Percentiles rank a stretch among this genome's conserved stretches.
These are phyloP conservation scores for Odocoileus hemionus DNA, from an alignment of 2,113 vertebrate species.

Conservation along the genomic window DNA sequence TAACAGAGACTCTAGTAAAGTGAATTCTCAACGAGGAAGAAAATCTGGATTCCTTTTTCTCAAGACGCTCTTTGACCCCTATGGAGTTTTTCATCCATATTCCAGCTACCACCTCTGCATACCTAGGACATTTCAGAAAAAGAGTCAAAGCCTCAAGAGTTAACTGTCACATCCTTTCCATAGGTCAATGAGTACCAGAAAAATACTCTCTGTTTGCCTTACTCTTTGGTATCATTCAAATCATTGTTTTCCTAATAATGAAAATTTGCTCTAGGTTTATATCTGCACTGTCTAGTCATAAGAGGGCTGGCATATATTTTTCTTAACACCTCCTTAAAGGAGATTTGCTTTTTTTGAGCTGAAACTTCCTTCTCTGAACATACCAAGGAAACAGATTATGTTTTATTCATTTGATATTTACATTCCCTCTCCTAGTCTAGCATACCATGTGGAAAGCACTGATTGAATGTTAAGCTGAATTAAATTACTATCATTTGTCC, in stretches of 20 bases:
- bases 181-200: background rate
- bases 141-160: background rate
- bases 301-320: background rate
- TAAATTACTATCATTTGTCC: background rate
- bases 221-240: background rate
- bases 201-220: background rate
- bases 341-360: background rate
- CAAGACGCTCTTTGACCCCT: background rate
- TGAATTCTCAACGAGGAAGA: background rate
- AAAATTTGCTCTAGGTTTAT: background rate
- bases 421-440: slow-evolving; percentile 31
- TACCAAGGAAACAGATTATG: background rate
- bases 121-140: background rate
- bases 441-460: slow-evolving; percentile 28
- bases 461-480: slow-evolving; percentile 37
- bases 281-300: background rate
- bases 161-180: background rate
- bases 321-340: background rate
- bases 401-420: slow-evolving; percentile 50
- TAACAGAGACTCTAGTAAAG: background rate
- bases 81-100: background rate
- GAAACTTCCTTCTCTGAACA: slow-evolving; percentile 20
- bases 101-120: background rate
- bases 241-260: background rate
- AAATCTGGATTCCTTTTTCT: background rate